Evolutionary conservation across 2,113 vertebrate species (phyloP).

Genomic region (Osmerus eperlanus): DNA sequence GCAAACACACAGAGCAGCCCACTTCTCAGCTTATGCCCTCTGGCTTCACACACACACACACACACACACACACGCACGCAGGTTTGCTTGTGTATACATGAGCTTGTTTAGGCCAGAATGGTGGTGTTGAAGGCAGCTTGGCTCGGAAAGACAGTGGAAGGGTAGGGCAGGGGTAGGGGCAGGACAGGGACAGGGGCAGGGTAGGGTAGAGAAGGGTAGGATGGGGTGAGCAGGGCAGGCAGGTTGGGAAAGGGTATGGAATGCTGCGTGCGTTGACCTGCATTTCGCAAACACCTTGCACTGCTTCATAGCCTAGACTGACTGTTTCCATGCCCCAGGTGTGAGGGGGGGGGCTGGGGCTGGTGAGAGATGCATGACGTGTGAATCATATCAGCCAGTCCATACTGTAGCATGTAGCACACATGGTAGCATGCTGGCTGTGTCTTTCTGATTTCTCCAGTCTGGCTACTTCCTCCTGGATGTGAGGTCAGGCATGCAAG

Average conservation of each 20-base stretch:
- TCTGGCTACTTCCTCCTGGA: background rate
- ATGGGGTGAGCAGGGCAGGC: background rate
- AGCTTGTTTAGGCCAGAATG: too few relatives aligned
- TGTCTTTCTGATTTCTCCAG: background rate
- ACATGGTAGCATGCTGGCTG: background rate
- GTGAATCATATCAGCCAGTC: too few relatives aligned
- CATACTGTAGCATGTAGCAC: too few relatives aligned
- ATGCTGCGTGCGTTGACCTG: slow-evolving; percentile 23
- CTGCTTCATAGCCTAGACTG: background rate
- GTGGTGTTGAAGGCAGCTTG: too few relatives aligned
- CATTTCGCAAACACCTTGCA: too few relatives aligned
- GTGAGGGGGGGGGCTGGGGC: too few relatives aligned
- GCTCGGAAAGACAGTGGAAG: background rate
- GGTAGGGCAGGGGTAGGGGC: background rate
- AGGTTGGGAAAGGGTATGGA: slow-evolving; percentile 3
- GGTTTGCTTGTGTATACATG: too few relatives aligned
- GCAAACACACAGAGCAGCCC: background rate
- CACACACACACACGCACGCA: background rate
- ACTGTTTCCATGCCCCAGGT: slow-evolving; percentile 33
- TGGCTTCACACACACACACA: background rate
- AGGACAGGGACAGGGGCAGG: background rate
- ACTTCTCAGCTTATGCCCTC: background rate
- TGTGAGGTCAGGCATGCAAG: too few relatives aligned
- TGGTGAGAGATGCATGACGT: background rate
- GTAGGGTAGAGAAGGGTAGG: background rate